Evolutionary conservation across 1,140 invertebrate genomes (phyloP).

Genomic region (Sminthurinus signatus): DNA sequence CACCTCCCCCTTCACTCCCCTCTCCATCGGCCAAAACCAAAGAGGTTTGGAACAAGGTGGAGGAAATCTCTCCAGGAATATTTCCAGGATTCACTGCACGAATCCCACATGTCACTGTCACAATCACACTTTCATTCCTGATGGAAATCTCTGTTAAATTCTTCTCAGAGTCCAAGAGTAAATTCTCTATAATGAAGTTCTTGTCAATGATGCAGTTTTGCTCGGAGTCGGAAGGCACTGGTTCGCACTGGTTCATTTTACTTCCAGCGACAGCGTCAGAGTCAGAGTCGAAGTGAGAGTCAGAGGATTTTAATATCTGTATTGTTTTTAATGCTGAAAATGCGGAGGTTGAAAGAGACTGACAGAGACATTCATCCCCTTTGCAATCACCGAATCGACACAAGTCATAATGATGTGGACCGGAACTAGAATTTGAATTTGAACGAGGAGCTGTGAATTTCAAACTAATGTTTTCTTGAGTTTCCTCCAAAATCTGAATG

Average conservation of each 20-base stretch:
- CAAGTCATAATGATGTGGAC: conserved; percentile 19
- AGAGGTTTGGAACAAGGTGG: background rate
- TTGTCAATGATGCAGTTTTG: conserved; percentile 9
- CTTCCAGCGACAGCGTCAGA: too few species aligned
- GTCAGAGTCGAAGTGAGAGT: too few species aligned
- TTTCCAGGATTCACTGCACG: conserved; percentile 11
- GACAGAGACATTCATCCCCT: conserved; percentile 8
- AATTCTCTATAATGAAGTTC: too few species aligned
- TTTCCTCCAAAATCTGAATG: background rate
- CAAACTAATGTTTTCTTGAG: background rate
- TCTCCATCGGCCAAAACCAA: background rate
- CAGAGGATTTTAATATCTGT: too few species aligned
- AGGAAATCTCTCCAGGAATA: conserved; percentile 14
- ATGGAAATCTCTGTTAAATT: too few species aligned
- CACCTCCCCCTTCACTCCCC: too few species aligned
- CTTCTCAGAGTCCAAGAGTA: too few species aligned
- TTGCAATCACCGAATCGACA: conserved; percentile 24
- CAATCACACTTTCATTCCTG: too few species aligned
- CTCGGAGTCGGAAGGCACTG: background rate
- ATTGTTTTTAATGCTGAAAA: too few species aligned
- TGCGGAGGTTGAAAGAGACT: background rate
- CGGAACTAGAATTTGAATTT: background rate
- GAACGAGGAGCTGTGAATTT: conserved; percentile 14
- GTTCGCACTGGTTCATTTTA: too few species aligned
- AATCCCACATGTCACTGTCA: conserved; percentile 19